Base-by-base conservation (phyloP, 2,888 invertebrate species). In the Agrotis segetum region DNA sequence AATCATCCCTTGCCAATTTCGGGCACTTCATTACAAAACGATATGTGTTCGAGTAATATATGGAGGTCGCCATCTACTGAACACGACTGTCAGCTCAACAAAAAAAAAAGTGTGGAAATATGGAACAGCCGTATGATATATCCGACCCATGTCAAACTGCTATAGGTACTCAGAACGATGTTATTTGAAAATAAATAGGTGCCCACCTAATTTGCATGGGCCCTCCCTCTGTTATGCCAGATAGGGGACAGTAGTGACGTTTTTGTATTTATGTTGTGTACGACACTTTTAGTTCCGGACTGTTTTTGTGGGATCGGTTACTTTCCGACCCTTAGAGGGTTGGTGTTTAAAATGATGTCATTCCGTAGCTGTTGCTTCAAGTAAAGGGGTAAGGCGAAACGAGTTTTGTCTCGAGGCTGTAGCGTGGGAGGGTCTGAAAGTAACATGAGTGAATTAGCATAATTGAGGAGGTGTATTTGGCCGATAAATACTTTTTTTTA, bases 101-200 rank as follows among this genome's bases (percentile, higher is more conserved):
- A 85, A 87, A 88, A 89, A 89, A 89, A 91, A 87, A 75, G 88
- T 89, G 91, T 87, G 85, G 87, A 92, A 92, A 91, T 92, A 92
- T 92, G 89, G 89, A 89, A 89, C 85, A 85, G 72, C 84, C 81
- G 88, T 89, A 90, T 91, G 91, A 92, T 90, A 90, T 88, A 90
- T 89, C 84, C 88, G 87, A 92, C 92, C 92, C 92, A 90, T 89
- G 91, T 92, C 92, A 92, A 90, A 90, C 68, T 80, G 72, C 68
- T 83, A 74, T 84, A n/a, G n/a, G n/a, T n/a, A 80, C 77, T 74
- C 75, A 58, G 70, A 77, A 74, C 79, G 75, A 83, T 85, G 83
- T 84, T 89, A 89, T 89, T 89, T 87, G 87, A 85, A 85, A 88
- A 89, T 90, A 90, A 90, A 89, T 90, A 90, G 88, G 84, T 85